phyloP scores from a whole-genome alignment of 2,888 invertebrate species.

The Abscondita cerata region DNA sequence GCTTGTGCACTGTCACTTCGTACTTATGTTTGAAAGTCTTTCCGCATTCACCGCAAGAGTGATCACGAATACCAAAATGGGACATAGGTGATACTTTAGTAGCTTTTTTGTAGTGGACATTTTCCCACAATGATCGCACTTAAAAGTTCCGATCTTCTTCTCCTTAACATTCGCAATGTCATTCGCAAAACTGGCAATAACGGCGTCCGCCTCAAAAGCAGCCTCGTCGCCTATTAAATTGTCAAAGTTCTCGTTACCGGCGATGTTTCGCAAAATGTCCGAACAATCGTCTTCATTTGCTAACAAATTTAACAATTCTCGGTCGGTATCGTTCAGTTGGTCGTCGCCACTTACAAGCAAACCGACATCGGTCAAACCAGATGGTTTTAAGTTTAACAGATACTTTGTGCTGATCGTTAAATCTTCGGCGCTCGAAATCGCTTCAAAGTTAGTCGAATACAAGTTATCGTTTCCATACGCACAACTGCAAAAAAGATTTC shows the following conservation, averaged over 20 bases:
- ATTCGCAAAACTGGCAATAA: not conserved
- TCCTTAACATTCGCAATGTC: not conserved
- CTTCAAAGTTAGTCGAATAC: constrained; percentile 36
- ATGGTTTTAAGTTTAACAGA: constrained; percentile 46
- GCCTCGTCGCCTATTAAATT: constrained; percentile 47
- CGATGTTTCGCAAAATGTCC: constrained; percentile 54
- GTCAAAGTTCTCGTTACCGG: constrained; percentile 53
- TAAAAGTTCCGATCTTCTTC: constrained; percentile 35
- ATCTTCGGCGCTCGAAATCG: not conserved
- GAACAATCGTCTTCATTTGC: constrained; percentile 54
- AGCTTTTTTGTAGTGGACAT: constrained; percentile 51
- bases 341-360: constrained; percentile 49
- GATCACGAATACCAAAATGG: constrained; percentile 49
- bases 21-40: constrained; percentile 53
- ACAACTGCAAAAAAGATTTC: constrained; percentile 44
- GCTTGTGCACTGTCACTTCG: constrained; percentile 59
- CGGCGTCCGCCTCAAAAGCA: constrained; percentile 34
- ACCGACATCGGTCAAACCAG: constrained; percentile 39
- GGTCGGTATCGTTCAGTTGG: constrained; percentile 53
- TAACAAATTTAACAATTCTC: constrained; percentile 53
- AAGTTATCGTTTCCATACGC: constrained; percentile 42
- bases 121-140: constrained; percentile 52
- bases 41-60: constrained; percentile 51
- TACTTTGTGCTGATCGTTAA: constrained; percentile 28
- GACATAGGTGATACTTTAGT: constrained; percentile 51